phyloP scores from a whole-genome alignment of 2,797 vertebrate genomes.

The Pyrocephalus nanus region DNA sequence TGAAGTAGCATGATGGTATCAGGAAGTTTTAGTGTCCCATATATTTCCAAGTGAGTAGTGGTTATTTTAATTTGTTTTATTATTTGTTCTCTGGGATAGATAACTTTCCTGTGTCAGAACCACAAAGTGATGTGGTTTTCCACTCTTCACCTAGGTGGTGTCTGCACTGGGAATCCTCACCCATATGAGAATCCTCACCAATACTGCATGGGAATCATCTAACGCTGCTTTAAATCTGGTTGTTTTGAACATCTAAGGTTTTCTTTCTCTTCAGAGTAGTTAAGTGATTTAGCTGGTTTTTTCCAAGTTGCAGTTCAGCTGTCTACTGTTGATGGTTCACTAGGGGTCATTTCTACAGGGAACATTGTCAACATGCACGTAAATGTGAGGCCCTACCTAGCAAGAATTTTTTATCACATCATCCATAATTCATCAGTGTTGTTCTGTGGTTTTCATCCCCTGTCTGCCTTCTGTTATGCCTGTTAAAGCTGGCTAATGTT shows the following conservation, averaged over 20 bases:
- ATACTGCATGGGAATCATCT: neutral
- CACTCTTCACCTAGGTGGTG: accelerated
- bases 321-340: neutral
- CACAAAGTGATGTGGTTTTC: neutral
- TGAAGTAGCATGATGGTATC: neutral
- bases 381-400: neutral
- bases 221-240: neutral
- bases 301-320: neutral
- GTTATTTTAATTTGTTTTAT: neutral
- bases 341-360: neutral
- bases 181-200: neutral
- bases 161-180: neutral
- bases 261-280: neutral
- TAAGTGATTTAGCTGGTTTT: neutral
- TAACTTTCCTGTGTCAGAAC: neutral
- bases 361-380: neutral
- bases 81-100: neutral
- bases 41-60: neutral
- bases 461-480: neutral
- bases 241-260: neutral
- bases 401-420: neutral
- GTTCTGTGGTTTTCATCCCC: neutral
- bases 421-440: neutral
- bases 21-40: neutral
- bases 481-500: neutral